Conservation (phyloP, 2,888 invertebrate genomes). For the Philaethria dido region DNA sequence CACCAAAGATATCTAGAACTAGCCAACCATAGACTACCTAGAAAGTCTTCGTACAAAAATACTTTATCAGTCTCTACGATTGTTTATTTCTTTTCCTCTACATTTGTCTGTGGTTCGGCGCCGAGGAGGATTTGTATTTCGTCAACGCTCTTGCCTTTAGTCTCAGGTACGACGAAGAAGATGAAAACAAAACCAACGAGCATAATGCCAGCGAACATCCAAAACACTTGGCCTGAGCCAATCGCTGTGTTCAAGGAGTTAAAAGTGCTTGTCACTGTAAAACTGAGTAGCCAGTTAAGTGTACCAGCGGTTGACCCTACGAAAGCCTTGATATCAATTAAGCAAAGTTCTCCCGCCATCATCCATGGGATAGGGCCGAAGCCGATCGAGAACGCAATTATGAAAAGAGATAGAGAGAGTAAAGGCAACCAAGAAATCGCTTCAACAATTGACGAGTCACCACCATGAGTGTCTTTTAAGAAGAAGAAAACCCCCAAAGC, state of each 20-base stretch:
- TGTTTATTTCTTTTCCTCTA: constrained; percentile 65
- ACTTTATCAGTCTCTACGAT: constrained; percentile 63
- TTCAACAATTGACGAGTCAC: constrained; percentile 65
- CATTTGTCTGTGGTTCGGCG: constrained; percentile 57
- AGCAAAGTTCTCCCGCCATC: constrained; percentile 91
- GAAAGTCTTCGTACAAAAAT: constrained; percentile 57
- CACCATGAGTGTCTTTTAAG: constrained; percentile 64
- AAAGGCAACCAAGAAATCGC: constrained; percentile 90
- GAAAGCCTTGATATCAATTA: constrained; percentile 90
- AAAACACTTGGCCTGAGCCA: constrained; percentile 87
- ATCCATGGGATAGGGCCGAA: constrained; percentile 96
- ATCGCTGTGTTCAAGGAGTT: constrained; percentile 80
- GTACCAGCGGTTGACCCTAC: constrained; percentile 91
- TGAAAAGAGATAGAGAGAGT: constrained; percentile 88
- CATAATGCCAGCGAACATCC: constrained; percentile 88
- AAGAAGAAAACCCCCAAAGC: constrained; percentile 90
- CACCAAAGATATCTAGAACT: constrained; percentile 50
- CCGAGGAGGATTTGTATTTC: constrained; percentile 85
- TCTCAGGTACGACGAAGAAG: constrained; percentile 86
- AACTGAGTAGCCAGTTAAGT: constrained; percentile 92
- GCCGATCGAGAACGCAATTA: constrained; percentile 91
- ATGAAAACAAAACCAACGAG: constrained; percentile 87
- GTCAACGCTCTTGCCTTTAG: constrained; percentile 88
- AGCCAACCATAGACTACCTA: constrained; percentile 47
- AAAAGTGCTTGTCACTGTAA: constrained; percentile 91